Evolutionary conservation across 2,797 vertebrate genomes (phyloP).

Genomic region (Tapera naevia): DNA sequence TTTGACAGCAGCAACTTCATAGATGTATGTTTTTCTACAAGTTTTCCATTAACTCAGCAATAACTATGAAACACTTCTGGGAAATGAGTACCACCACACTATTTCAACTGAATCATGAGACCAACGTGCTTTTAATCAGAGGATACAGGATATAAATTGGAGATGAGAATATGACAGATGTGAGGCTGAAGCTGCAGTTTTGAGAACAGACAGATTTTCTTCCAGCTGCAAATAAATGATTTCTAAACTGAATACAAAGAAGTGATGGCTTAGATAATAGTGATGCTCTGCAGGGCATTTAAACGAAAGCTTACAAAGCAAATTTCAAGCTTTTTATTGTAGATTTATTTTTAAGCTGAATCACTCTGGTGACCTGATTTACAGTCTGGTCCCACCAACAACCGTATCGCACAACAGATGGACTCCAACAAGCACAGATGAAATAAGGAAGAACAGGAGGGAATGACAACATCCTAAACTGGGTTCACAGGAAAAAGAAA

Average conservation of each 20-base stretch:
- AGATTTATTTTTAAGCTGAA: constrained; percentile 39
- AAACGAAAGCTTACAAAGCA: constrained; percentile 5
- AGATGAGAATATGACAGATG: background rate
- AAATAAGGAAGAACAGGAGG: background rate
- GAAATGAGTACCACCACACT: background rate
- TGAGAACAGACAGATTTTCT: background rate
- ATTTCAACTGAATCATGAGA: background rate
- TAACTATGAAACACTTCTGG: background rate
- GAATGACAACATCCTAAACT: background rate
- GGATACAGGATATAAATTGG: background rate
- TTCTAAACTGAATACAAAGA: constrained; percentile 16
- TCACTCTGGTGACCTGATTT: constrained; percentile 34
- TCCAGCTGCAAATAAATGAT: constrained; percentile 2
- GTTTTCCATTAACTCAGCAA: background rate
- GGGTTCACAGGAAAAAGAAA: background rate
- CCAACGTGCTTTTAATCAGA: background rate
- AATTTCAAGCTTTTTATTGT: constrained; percentile 33
- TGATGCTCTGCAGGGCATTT: constrained; percentile 24
- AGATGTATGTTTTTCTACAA: background rate
- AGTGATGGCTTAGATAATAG: constrained; percentile 28
- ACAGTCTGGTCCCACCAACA: background rate
- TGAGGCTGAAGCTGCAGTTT: background rate
- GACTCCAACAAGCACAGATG: background rate
- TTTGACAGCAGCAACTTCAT: background rate
- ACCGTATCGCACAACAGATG: background rate